phyloP scores from a whole-genome alignment of 1,140 invertebrate species.

The Temnothorax curvispinosus region DNA sequence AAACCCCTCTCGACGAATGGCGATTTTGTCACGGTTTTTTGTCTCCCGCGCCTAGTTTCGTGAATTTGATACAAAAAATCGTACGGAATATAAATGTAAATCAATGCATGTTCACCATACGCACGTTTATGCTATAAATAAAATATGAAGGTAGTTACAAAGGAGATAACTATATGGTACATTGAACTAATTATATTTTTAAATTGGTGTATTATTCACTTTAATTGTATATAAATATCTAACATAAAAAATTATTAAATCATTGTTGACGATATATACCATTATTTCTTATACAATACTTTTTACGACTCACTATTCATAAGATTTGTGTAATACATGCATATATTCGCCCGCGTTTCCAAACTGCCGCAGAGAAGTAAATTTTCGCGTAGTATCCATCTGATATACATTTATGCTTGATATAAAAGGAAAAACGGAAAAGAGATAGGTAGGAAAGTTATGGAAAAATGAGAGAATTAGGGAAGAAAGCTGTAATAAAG shows the following conservation, averaged over 20 bases:
- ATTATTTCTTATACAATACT: not conserved
- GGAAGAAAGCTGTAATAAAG: conserved; percentile 42
- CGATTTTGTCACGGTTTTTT: conserved; percentile 12
- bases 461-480: conserved; percentile 35
- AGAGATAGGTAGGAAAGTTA: conserved; percentile 27
- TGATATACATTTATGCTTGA: conserved; percentile 41
- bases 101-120: not conserved
- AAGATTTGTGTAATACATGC: not conserved
- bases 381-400: conserved; percentile 22
- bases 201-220: not conserved
- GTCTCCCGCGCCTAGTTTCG: conserved; percentile 7
- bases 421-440: conserved; percentile 5
- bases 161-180: not conserved
- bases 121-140: not conserved
- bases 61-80: conserved; percentile 20
- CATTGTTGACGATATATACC: not conserved
- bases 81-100: not conserved
- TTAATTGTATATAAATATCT: conserved; percentile 1
- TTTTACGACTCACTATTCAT: not conserved
- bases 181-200: not conserved
- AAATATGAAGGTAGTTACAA: not conserved
- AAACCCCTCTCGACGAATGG: conserved; percentile 13
- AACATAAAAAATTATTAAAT: not conserved
- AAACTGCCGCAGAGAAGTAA: conserved; percentile 2
- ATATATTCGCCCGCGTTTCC: not conserved